Evolutionary conservation across 1,140 invertebrate species (phyloP).

Genomic region (Drosophila sucinea): DNA sequence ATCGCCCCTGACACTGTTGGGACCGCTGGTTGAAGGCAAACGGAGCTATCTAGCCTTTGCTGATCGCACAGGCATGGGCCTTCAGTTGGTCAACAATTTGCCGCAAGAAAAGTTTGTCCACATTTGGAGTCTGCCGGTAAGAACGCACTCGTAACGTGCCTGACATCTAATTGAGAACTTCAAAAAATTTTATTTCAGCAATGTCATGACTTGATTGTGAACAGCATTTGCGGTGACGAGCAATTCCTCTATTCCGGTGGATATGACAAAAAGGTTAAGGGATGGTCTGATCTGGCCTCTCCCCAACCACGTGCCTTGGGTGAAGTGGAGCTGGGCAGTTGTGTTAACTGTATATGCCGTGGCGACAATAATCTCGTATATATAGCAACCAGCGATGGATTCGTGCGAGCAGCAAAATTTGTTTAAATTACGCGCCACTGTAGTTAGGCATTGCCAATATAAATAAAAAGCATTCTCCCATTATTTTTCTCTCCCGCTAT

Average conservation of each 20-base stretch:
- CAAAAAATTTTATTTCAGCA: constrained; percentile 45
- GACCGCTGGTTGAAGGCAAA: constrained; percentile 51
- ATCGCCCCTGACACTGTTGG: constrained; percentile 69
- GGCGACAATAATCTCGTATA: constrained; percentile 65
- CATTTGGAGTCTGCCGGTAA: constrained; percentile 66
- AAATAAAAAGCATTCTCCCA: background rate
- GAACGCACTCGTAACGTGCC: background rate
- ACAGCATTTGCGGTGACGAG: constrained; percentile 69
- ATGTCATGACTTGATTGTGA: constrained; percentile 79
- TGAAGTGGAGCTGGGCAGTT: constrained; percentile 66
- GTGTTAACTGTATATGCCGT: constrained; percentile 69
- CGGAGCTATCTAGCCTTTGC: constrained; percentile 67
- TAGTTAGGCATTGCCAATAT: constrained; percentile 3
- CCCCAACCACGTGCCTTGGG: constrained; percentile 53
- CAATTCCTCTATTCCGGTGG: constrained; percentile 66
- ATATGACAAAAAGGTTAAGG: constrained; percentile 79
- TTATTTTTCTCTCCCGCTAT: background rate
- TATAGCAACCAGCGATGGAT: constrained; percentile 68
- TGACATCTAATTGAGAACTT: background rate
- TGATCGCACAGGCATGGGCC: constrained; percentile 77
- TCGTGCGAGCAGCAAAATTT: constrained; percentile 68
- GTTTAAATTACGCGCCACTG: constrained; percentile 27
- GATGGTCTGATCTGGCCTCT: constrained; percentile 64
- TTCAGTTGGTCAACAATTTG: constrained; percentile 66
- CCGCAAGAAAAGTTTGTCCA: constrained; percentile 50